Base-by-base conservation (phyloP, 53 echinoderm and acorn worm species). In the Luidia sarsii region DNA sequence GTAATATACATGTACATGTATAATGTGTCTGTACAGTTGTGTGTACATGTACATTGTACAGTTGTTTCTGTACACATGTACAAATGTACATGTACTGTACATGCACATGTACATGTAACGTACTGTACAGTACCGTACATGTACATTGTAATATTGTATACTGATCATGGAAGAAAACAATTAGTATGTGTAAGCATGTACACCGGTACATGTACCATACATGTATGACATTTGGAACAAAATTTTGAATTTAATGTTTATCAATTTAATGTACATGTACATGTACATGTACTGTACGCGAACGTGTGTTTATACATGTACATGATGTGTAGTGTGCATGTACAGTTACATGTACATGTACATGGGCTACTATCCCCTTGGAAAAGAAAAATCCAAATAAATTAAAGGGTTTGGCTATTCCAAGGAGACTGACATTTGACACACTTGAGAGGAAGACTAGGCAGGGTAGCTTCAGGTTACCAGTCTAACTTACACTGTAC, bases 361-460 rank as follows among this genome's bases (percentile, higher is more conserved):
- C n/a, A n/a, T n/a, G n/a, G n/a, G n/a, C n/a, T n/a, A n/a, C n/a
- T n/a, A n/a, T n/a, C n/a, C n/a, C n/a, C n/a, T n/a, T n/a, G n/a
- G n/a, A n/a, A n/a, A n/a, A n/a, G n/a, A n/a, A n/a, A n/a, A n/a
- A n/a, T n/a, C n/a, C n/a, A n/a, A n/a, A n/a, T n/a, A n/a, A n/a
- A n/a, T n/a, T n/a, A n/a, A n/a, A 36, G 32, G 33, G 54, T 24
- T 72, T 27, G 13, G 22, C 13, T 22, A 39, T 41, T 72, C 72
- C 72, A 54, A 20, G 6, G 14, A 56, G 72, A 27, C 13, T 38
- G 72, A 72, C 54, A 72, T 56, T 57, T 72, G 72, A 72, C 72
- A 56, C 72, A 33, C 15, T 27, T 11, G 39, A 16, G 14, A 35
- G 50, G 72, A 37, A 63, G 51, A 32, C 16, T 52, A 39, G 72